Percentiles rank a stretch among this genome's conserved stretches.
These are phyloP conservation scores for Lepidocyrtinus sp. DNA, from an alignment of 2,888 invertebrate species.

Conservation along the genomic window DNA sequence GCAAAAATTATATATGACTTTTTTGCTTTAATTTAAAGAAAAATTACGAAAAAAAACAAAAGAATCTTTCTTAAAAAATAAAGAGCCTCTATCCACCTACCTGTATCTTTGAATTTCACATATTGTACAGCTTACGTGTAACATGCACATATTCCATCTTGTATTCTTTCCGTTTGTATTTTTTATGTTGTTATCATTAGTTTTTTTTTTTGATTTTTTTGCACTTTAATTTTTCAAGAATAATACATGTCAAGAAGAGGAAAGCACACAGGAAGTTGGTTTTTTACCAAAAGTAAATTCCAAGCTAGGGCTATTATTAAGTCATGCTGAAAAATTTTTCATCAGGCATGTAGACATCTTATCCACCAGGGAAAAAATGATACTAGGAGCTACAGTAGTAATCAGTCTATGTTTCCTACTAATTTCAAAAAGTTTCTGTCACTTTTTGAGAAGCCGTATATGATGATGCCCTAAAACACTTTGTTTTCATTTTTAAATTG, in stretches of 20 bases:
- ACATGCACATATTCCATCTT: too few species aligned
- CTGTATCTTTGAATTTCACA: too few species aligned
- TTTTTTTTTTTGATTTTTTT: not conserved
- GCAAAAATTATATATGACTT: slow-evolving; percentile 20
- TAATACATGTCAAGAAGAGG: not conserved
- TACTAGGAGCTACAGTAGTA: not conserved
- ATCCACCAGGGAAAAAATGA: slow-evolving; percentile 7
- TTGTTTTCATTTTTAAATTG: slow-evolving; percentile 14
- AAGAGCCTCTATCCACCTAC: too few species aligned
- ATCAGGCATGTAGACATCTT: not conserved
- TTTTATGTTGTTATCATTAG: not conserved
- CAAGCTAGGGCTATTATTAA: slow-evolving; percentile 2
- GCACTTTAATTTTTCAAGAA: not conserved
- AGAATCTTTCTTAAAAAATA: too few species aligned
- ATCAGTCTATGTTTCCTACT: slow-evolving; percentile 15
- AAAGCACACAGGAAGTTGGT: slow-evolving; percentile 4
- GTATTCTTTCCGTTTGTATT: not conserved
- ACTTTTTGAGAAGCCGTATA: slow-evolving; percentile 9
- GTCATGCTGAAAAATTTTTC: slow-evolving; percentile 15
- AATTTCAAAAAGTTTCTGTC: slow-evolving; percentile 1
- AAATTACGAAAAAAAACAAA: too few species aligned
- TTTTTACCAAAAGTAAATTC: slow-evolving; percentile 3
- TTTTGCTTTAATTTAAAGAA: slow-evolving; percentile 30
- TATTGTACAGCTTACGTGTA: too few species aligned
- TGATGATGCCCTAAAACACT: slow-evolving; percentile 10